A percentile compares a stretch with the other conserved stretches of the same genome.
These are phyloP conservation scores for Papilio polyxenes DNA, from an alignment of 1,140 invertebrate species.

Conservation along the genomic window DNA sequence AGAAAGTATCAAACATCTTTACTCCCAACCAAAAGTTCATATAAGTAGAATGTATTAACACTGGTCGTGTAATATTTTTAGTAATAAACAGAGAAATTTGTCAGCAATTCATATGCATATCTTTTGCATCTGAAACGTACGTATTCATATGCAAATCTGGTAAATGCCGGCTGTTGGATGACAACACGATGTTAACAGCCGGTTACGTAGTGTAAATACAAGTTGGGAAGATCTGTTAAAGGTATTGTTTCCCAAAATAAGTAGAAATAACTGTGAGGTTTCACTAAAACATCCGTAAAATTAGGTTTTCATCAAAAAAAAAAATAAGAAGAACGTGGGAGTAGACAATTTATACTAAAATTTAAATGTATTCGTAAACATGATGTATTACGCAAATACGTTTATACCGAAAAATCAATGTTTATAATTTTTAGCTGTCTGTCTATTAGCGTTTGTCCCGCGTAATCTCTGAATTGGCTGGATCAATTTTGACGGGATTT, in stretches of 20 bases:
- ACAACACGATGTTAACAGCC: conserved; percentile 3
- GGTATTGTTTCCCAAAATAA: neutral
- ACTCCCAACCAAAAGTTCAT: neutral
- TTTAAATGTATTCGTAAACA: too few species aligned
- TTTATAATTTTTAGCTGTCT: too few species aligned
- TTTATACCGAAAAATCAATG: too few species aligned
- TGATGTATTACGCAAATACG: too few species aligned
- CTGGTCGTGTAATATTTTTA: neutral
- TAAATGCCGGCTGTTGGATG: neutral
- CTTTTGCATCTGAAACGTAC: conserved; percentile 6
- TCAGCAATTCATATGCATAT: conserved; percentile 23
- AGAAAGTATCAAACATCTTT: too few species aligned
- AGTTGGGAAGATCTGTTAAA: neutral
- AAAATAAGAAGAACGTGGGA: too few species aligned
- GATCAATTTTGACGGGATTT: too few species aligned
- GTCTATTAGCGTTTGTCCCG: too few species aligned
- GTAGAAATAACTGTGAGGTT: neutral
- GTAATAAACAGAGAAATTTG: conserved; percentile 6
- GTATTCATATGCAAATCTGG: conserved; percentile 32
- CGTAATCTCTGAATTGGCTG: too few species aligned
- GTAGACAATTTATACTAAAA: too few species aligned
- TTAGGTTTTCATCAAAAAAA: too few species aligned
- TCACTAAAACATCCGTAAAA: neutral
- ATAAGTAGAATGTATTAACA: neutral
- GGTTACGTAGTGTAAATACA: conserved; percentile 9